phyloP scores from a whole-genome alignment of 2,113 vertebrate species.

The Tupaia chinensis region DNA sequence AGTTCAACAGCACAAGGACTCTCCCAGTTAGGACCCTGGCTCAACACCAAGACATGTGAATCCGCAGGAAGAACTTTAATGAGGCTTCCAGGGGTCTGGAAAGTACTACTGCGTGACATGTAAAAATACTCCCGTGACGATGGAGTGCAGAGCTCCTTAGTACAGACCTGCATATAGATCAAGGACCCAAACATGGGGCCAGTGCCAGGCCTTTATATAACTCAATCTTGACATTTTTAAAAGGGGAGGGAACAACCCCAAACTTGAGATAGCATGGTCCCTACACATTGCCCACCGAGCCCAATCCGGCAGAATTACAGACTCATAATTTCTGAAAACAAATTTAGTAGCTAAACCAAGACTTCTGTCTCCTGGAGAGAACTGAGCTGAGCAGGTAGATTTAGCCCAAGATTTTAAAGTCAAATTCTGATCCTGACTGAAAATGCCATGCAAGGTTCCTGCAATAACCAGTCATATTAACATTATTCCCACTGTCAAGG shows the following conservation, averaged over 20 bases:
- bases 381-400: not conserved
- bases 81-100: not conserved
- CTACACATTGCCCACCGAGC: not conserved
- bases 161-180: not conserved
- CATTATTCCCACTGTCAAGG: too few species aligned
- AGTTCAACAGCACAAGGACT: not conserved
- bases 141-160: not conserved
- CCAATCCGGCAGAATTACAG: not conserved
- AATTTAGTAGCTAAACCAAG: not conserved
- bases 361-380: not conserved
- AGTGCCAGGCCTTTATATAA: not conserved
- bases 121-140: rapidly evolving
- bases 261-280: not conserved
- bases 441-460: not conserved
- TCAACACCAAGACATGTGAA: not conserved
- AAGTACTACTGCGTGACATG: too few species aligned
- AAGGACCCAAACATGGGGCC: not conserved
- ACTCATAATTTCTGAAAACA: not conserved
- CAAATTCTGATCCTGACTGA: not conserved
- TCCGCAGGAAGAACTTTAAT: not conserved
- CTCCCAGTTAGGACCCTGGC: not conserved
- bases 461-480: rapidly evolving
- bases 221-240: not conserved
- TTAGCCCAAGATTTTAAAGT: not conserved
- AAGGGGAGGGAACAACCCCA: not conserved